Conservation (phyloP, 2,888 invertebrate genomes). For the Druceiella hillmani region DNA sequence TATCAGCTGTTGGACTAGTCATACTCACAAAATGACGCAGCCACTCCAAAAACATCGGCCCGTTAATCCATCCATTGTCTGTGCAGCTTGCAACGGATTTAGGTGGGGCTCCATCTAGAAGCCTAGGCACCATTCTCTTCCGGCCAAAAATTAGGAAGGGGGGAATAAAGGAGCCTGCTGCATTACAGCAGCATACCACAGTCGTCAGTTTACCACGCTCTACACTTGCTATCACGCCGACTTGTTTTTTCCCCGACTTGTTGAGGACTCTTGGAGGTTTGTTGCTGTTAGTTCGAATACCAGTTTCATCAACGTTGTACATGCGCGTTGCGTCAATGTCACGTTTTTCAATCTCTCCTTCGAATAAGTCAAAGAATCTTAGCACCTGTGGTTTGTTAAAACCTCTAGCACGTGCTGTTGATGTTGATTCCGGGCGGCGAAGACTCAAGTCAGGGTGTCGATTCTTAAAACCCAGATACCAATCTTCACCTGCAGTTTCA, state of each 20-base stretch:
- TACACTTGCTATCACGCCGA: conserved; percentile 9
- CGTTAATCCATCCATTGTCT: conserved; percentile 22
- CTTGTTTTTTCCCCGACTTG: conserved; percentile 10
- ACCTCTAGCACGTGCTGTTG: conserved; percentile 17
- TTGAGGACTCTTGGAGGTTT: conserved; percentile 4
- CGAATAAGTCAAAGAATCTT: conserved; percentile 9
- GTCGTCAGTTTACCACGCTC: conserved; percentile 21
- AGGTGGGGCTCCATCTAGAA: conserved; percentile 24
- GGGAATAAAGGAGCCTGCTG: conserved; percentile 9
- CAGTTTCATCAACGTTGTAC: conserved; percentile 12
- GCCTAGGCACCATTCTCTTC: conserved; percentile 9
- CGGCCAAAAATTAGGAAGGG: conserved; percentile 9
- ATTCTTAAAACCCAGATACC: neutral
- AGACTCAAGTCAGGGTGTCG: neutral
- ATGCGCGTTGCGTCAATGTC: conserved; percentile 5
- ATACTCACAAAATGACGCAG: too few species aligned
- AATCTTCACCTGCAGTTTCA: neutral
- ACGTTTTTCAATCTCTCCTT: neutral
- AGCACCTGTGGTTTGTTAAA: conserved; percentile 18
- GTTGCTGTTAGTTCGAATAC: conserved; percentile 1
- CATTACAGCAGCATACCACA: too few species aligned
- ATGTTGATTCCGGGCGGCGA: conserved; percentile 10
- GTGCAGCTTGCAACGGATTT: conserved; percentile 18
- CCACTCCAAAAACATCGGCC: conserved; percentile 22
- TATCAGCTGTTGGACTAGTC: too few species aligned